Base-by-base conservation (phyloP, 2,113 vertebrate genomes). In the Pedionomus torquatus region DNA sequence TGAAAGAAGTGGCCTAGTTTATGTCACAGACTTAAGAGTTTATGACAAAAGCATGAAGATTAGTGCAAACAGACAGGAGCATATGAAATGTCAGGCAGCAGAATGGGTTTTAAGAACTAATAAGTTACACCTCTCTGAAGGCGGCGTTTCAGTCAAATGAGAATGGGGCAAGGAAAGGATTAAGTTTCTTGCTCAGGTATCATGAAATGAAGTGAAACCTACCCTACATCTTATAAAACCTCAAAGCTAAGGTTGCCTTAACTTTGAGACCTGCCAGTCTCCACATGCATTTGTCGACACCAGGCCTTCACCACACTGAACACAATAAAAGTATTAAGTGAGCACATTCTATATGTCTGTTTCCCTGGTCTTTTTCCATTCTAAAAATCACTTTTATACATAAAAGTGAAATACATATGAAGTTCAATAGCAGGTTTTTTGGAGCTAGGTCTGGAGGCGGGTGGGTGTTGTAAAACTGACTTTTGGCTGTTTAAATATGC, bases 51-150 rank as follows among this genome's bases (percentile, higher is more conserved):
- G 58, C 65, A 57, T 16, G 10, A 55, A 64, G 16, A 78, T 35
- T 3, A 37, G 26, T 49, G 33, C 4, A 57, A 57, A 39, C 7
- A 18, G 51, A 25, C 48, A 64, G 28, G 14, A 6, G 7, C 1
- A 1, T 12, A 13, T 7, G 26, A 58, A 49, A 49, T 10, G 13
- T 43, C 35, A 23, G 64, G 35, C 3, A 35, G 41, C 17, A 55
- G 57, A 77, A 66, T 1, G 1, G 14, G 39, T 39, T 55, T 46
- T 41, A 54, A 61, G 54, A 54, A 54, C 46, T 5, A n/a, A 52
- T 30, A 33, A 28, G 23, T 44, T 51, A n/a, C n/a, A n/a, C n/a
- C n/a, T n/a, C n/a, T n/a, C n/a, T 0, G 1, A 69, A 55, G 2
- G 8, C 2, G 0, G 21, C n/a, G 14, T 12, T 41, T 68, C 4